These are phyloP conservation scores for Todus mexicanus DNA, from an alignment of 2,797 vertebrate genomes.

Conservation along the genomic window DNA sequence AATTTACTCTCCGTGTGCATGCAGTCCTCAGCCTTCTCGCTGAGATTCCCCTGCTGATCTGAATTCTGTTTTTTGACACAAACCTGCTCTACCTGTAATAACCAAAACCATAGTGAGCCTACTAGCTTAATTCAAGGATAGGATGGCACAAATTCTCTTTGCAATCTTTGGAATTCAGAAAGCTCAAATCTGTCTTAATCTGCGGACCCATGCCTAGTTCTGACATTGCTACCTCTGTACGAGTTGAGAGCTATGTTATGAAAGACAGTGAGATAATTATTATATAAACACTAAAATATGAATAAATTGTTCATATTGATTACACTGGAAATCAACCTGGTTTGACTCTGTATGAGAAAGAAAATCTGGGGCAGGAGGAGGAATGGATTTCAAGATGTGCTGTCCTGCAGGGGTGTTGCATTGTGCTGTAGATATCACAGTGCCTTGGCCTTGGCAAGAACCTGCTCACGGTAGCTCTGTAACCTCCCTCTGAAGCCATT, in stretches of 20 bases:
- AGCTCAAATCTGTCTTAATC: neutral
- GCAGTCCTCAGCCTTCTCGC: neutral
- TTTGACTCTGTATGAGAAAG: neutral
- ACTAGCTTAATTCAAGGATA: neutral
- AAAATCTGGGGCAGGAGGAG: neutral
- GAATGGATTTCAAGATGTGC: neutral
- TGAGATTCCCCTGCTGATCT: constrained; percentile 29
- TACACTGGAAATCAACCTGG: neutral
- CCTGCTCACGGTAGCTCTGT: neutral
- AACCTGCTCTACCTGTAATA: neutral
- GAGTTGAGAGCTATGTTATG: neutral
- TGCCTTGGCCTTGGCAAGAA: neutral
- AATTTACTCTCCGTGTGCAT: constrained; percentile 22
- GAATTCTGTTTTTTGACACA: constrained; percentile 3
- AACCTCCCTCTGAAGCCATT: neutral
- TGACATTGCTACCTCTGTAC: neutral
- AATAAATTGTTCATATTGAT: neutral
- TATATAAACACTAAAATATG: neutral
- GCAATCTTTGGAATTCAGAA: neutral
- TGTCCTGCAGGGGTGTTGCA: neutral
- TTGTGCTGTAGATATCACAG: neutral
- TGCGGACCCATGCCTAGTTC: neutral
- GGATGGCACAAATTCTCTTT: neutral
- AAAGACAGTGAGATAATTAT: neutral
- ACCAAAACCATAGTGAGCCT: neutral